Base-by-base conservation (phyloP, 2,113 vertebrate species). In the Catharus bicknelli region DNA sequence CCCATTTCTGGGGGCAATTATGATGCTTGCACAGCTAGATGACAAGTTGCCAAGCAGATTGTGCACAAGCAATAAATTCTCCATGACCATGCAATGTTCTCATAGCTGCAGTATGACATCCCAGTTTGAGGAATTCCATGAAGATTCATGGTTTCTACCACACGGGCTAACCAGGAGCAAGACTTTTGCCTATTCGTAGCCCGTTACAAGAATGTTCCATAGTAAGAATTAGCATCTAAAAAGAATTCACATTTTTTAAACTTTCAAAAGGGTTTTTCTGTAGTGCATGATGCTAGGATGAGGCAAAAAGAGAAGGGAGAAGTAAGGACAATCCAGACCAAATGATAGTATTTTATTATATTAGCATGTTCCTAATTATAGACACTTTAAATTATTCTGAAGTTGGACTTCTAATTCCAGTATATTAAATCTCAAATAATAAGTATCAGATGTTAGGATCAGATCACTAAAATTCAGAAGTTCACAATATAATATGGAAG, bases 91-190 rank as follows among this genome's bases (percentile, higher is more conserved):
- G 17, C 23, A 76, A 3, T 29, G 26, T 27, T 86, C n/a, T 64
- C 1, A 2, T 9, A 48, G 27, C 36, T 73, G n/a, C 45, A 47
- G 21, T 7, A 47, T 55, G 27, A 27, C 27, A 45, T 48, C 47
- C 32, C 21, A 74, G 16, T 47, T 61, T 55, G 50, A 76, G 34
- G 7, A 11, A 21, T 45, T 51, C 29, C 15, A 10, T 25, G 26
- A 87, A 83, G 38, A 14, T 36, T 51, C 50, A 51, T 51, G 50
- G 50, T 1, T 2, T 54, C 26, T 77, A 0, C 15, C 0, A 0
- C 5, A 5, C 1, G 3, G 3, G 34, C 23, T 73, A 48, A 57
- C 21, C 4, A 34, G 26, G 34, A 88, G 11, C 13, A 81, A 63
- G 27, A 19, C 3, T 82, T 50, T 22, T 63, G 13, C 32, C 29